Evolutionary conservation across 2,888 invertebrate genomes (phyloP), one percentile per base, ranked within the genome.

Genomic region (Scaptomyza parva): DNA sequence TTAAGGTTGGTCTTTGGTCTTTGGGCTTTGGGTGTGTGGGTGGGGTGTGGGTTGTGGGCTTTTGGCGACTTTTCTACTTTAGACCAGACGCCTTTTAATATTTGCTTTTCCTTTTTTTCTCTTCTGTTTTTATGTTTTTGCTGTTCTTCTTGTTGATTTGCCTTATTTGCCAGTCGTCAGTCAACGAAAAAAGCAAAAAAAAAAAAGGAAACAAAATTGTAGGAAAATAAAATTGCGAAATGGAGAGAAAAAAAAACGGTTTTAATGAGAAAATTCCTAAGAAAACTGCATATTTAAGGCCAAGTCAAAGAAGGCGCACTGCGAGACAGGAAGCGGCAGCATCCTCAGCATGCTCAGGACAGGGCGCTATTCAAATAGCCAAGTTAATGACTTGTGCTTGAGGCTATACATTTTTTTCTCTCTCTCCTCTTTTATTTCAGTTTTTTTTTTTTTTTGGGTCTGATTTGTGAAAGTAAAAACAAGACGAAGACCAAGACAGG

Each of bases 261-360:
- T 85, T 88, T 88, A 85, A 85, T 88, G 84, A 85, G 86, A 86
- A 85, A 85, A 88, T 85, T 85, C 84, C 84, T 78, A 82, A 85
- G 86, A 79, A 88, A 89, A 79, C 86, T 85, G 88, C 88, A 84
- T 88, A 88, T 88, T 84, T 88, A 86, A 86, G 74, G 66, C 79
- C 22, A 57, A 57, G 48, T 37, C 39, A 41, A 52, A 48, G 59
- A 39, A 60, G 45, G 51, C 39, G 51, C 39, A 54, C 30, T 55
- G 66, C 67, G 63, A 17, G 37, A 73, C 74, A 80, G 82, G 82
- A 87, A 81, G 70, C 72, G 59, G 79, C 72, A 61, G 79, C 76
- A 64, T 66, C 59, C 67, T 75, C 41, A 44, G 47, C 17, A 14
- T n/a, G n/a, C 33, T 6, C 6, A 6, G 8, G 12, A n/a, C 28